Base-by-base conservation (phyloP, 2,113 vertebrate genomes). In the Indicator indicator region DNA sequence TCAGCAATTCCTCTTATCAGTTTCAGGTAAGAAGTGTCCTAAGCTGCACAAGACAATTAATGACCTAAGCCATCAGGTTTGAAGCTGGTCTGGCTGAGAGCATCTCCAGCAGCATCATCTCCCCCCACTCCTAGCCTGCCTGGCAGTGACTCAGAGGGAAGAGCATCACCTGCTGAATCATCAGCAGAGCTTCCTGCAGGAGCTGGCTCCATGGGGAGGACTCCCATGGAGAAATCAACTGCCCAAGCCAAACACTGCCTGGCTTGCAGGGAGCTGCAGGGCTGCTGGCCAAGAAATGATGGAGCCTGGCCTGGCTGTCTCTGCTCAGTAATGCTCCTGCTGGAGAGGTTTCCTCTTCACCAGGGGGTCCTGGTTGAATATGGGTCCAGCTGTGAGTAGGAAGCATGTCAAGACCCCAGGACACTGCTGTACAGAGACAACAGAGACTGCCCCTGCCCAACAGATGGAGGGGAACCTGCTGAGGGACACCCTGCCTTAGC, bases 111-210 rank as follows among this genome's bases (percentile, higher is more conserved):
- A 54, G 48, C 80, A 74, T 36, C 76, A 30, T 55, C 67, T 67
- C n/a, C 63, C 67, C 54, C 54, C 2, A 12, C 30, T 69, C 56
- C 50, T 26, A 12, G 33, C 60, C 84, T 2, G 17, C 70, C 67
- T 38, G 62, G 55, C 38, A 68, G 60, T 92, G 92, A 95, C 78
- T 92, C 92, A 89, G 54, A 80, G 83, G 82, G 86, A 54, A 55
- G 16, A 80, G 69, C 69, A 75, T 86, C 91, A 83, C 67, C 84
- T 86, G 72, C 73, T 91, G 94, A 94, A 91, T 95, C 94, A 94
- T 48, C 94, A 69, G 78, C n/a, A 80, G 16, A 44, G 26, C 92
- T 92, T 92, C 86, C 92, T 81, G 92, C 92, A 69, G 59, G 3
- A 80, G 86, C 86, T 3, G 5, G 82, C 86, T 89, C 83, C 55